A percentile compares a stretch with the other conserved stretches of the same genome.
Evolutionary conservation across 2,888 invertebrate species (phyloP).

Genomic region (Sphaeridia pumilis): DNA sequence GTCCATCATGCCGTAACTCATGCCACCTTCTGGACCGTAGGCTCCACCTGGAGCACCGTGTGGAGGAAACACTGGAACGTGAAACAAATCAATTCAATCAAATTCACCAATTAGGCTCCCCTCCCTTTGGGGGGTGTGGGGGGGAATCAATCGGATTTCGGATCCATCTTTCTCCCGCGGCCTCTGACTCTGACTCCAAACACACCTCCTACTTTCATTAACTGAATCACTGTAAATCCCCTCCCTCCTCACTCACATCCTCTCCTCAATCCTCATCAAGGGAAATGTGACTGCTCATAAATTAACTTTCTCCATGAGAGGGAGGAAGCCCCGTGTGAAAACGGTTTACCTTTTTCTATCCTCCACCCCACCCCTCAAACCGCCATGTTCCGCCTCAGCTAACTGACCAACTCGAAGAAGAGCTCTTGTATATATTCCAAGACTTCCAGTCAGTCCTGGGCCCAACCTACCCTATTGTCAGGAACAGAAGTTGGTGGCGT

Average conservation of each 20-base stretch:
- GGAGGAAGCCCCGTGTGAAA: too few relatives aligned
- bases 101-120: background rate
- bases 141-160: background rate
- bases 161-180: too few relatives aligned
- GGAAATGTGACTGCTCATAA: background rate
- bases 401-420: background rate
- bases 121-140: background rate
- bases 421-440: background rate
- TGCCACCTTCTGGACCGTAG: conserved; percentile 90
- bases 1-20: conserved; percentile 92
- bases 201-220: background rate
- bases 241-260: too few relatives aligned
- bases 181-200: too few relatives aligned
- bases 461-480: conserved; percentile 26
- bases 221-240: too few relatives aligned
- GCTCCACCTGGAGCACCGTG: conserved; percentile 90
- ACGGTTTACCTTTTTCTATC: background rate
- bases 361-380: background rate
- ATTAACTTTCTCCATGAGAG: conserved; percentile 1
- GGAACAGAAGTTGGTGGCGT: conserved; percentile 32
- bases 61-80: conserved; percentile 67
- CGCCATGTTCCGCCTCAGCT: background rate
- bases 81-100: background rate
- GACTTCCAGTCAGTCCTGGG: conserved; percentile 13
- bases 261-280: background rate